Percentiles rank a stretch among this genome's conserved stretches.
Conservation (phyloP, 2,113 vertebrate genomes). For the Trogon melanurus region DNA sequence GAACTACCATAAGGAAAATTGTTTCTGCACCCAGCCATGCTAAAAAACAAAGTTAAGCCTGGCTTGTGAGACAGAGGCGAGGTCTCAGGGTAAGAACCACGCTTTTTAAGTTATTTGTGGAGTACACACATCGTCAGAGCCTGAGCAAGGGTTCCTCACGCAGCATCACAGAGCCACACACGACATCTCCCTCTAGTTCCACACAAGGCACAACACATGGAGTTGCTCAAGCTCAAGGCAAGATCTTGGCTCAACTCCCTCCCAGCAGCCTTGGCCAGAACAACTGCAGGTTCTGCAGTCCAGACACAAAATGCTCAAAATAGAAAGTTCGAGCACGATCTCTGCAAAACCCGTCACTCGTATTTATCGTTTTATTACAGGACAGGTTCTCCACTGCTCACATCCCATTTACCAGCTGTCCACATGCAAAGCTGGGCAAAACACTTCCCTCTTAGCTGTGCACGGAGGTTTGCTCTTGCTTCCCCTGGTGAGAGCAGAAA, state of each 20-base stretch:
- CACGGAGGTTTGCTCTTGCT: neutral
- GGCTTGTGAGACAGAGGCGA: neutral
- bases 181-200: neutral
- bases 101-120: neutral
- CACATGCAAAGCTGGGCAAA: neutral
- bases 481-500: neutral
- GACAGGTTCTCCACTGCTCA: neutral
- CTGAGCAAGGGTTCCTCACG: neutral
- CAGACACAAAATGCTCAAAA: neutral
- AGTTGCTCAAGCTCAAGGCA: neutral
- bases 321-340: neutral
- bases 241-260: neutral
- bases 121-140: neutral
- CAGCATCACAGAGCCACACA: neutral
- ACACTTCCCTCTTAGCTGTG: neutral
- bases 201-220: neutral
- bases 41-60: neutral
- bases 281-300: neutral
- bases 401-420: fast-evolving
- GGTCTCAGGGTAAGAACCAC: neutral
- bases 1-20: neutral
- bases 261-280: neutral
- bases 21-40: neutral
- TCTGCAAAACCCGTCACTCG: neutral
- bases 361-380: neutral